Conservation (phyloP, 2,113 vertebrate genomes). For the Serinus canaria region DNA sequence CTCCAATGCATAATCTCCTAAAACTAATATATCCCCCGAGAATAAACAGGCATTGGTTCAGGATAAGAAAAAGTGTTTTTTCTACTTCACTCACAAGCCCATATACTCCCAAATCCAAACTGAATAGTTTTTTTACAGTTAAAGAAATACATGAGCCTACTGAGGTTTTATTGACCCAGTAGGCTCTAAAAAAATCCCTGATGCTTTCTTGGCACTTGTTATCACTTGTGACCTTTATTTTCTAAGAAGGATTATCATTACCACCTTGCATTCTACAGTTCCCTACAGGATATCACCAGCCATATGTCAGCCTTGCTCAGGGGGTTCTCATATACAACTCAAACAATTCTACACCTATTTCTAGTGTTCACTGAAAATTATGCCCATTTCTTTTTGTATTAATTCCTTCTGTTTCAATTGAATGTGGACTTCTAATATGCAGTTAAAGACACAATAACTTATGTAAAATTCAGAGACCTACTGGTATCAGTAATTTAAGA, state of each 20-base stretch:
- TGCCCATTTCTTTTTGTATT: neutral
- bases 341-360: neutral
- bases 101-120: neutral
- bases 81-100: neutral
- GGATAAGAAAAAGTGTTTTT: neutral
- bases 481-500: neutral
- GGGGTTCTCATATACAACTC: neutral
- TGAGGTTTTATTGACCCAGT: conserved; percentile 1
- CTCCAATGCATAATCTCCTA: neutral
- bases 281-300: conserved; percentile 11
- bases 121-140: neutral
- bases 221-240: conserved; percentile 51
- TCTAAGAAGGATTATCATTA: conserved; percentile 32
- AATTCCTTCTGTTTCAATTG: neutral
- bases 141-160: neutral
- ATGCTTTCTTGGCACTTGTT: conserved; percentile 46
- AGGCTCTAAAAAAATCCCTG: neutral
- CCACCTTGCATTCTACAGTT: neutral
- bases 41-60: neutral
- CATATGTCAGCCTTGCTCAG: conserved; percentile 36
- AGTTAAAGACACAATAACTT: neutral
- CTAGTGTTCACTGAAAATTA: neutral
- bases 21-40: neutral
- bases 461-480: neutral
- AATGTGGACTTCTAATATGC: neutral